phyloP scores from a whole-genome alignment of 2,888 invertebrate genomes.

The Xiphydria camelus region DNA sequence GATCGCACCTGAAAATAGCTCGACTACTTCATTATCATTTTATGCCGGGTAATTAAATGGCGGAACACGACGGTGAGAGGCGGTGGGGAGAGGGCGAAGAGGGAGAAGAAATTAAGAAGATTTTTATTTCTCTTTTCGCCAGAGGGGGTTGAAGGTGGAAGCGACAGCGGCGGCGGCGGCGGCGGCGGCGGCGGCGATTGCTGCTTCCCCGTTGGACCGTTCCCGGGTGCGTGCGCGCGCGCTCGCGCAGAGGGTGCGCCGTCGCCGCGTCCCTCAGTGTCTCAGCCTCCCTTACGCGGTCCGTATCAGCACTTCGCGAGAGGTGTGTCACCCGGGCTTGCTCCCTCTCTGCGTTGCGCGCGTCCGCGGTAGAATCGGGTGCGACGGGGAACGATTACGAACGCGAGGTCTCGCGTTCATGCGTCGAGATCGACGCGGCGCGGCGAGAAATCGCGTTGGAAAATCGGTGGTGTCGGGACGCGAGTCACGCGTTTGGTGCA shows the following conservation, averaged over 20 bases:
- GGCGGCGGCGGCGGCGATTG: not conserved
- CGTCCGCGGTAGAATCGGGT: constrained; percentile 1
- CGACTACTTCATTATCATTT: not conserved
- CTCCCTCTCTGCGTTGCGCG: constrained; percentile 6
- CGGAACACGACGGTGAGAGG: no score
- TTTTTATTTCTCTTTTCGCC: constrained; percentile 11
- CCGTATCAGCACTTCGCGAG: constrained; percentile 45
- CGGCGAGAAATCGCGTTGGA: no score
- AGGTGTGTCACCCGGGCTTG: constrained; percentile 40
- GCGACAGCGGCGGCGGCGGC: not conserved
- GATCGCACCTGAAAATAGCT: no score
- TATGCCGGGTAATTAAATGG: constrained; percentile 11
- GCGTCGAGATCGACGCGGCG: no score
- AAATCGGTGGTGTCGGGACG: no score
- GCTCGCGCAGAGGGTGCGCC: constrained; percentile 36
- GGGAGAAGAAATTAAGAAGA: constrained; percentile 16
- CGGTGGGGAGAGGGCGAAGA: no score
- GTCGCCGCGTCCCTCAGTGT: constrained; percentile 52
- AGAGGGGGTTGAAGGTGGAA: no score
- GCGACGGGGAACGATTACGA: constrained; percentile 1
- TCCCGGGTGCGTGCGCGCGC: constrained; percentile 46
- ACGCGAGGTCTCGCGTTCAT: no score
- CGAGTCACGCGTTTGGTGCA: no score
- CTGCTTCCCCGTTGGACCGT: constrained; percentile 28
- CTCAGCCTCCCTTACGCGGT: constrained; percentile 55